Evolutionary conservation across 2,113 vertebrate genomes (phyloP).

Genomic region (Sprattus sprattus): DNA sequence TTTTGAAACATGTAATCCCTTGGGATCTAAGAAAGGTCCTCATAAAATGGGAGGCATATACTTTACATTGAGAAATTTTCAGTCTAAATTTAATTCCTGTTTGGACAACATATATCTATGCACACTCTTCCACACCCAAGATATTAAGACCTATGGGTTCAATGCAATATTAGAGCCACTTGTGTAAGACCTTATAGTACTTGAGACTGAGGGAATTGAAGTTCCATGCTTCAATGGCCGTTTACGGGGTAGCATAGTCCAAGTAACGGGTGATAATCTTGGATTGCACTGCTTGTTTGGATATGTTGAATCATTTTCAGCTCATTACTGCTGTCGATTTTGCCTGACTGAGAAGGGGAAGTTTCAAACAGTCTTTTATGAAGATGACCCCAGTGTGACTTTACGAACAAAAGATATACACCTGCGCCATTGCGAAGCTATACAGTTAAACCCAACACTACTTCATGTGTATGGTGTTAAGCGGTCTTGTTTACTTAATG

Average conservation of each 20-base stretch:
- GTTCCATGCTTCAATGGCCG: background rate
- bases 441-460: conserved; percentile 31
- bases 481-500: conserved; percentile 32
- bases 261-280: conserved; percentile 40
- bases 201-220: conserved; percentile 7
- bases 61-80: conserved; percentile 35
- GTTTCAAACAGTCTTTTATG: conserved; percentile 32
- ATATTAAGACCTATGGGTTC: conserved; percentile 38
- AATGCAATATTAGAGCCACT: conserved; percentile 25
- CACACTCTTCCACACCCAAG: conserved; percentile 30
- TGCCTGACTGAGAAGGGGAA: conserved; percentile 26
- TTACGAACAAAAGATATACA: conserved; percentile 25
- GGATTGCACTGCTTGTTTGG: conserved; percentile 30
- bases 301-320: conserved; percentile 33
- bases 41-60: conserved; percentile 24
- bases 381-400: conserved; percentile 28
- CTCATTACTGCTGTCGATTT: conserved; percentile 31
- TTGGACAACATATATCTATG: conserved; percentile 34
- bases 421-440: conserved; percentile 22
- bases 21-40: background rate
- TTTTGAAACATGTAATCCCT: background rate
- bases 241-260: conserved; percentile 20
- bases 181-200: conserved; percentile 23
- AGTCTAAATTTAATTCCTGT: conserved; percentile 31
- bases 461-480: conserved; percentile 43